These are phyloP conservation scores for Palythoa grandiflora DNA, from an alignment of 92 coral and sea anemone genomes.

Conservation along the genomic window DNA sequence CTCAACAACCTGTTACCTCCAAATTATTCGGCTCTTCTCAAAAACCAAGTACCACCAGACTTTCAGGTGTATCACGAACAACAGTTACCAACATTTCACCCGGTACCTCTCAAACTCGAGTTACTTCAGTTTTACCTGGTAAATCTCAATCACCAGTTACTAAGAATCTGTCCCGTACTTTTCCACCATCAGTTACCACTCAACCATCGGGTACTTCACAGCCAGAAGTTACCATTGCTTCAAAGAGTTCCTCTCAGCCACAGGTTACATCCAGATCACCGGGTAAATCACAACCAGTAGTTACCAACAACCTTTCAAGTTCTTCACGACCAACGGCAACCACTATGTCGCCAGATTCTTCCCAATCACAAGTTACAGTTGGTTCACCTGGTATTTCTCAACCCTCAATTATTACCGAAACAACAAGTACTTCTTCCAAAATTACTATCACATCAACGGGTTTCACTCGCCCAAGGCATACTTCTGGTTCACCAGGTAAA, in stretches of 20 bases:
- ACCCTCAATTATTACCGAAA: neutral
- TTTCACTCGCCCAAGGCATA: neutral
- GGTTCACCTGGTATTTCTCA: slow-evolving; percentile 19
- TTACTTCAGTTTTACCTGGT: neutral
- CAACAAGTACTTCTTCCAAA: too few species aligned
- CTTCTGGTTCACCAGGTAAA: neutral
- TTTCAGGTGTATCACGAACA: neutral
- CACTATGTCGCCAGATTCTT: neutral
- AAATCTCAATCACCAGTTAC: slow-evolving; percentile 9
- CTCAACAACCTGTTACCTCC: neutral
- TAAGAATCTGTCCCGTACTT: neutral
- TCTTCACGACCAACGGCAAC: slow-evolving; percentile 15
- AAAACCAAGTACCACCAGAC: neutral
- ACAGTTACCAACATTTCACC: neutral
- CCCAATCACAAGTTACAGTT: slow-evolving; percentile 27
- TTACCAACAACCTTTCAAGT: slow-evolving; percentile 1
- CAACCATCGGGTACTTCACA: neutral
- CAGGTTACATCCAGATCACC: neutral
- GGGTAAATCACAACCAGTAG: neutral
- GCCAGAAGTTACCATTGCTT: neutral
- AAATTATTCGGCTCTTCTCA: neutral
- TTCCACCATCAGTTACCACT: slow-evolving; percentile 14
- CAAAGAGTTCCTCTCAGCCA: slow-evolving; percentile 20
- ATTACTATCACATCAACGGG: neutral
- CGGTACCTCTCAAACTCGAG: neutral